Evolutionary conservation across 2,888 invertebrate genomes (phyloP), one percentile per base, ranked within the genome.

Genomic region (Heteropelma amictum): DNA sequence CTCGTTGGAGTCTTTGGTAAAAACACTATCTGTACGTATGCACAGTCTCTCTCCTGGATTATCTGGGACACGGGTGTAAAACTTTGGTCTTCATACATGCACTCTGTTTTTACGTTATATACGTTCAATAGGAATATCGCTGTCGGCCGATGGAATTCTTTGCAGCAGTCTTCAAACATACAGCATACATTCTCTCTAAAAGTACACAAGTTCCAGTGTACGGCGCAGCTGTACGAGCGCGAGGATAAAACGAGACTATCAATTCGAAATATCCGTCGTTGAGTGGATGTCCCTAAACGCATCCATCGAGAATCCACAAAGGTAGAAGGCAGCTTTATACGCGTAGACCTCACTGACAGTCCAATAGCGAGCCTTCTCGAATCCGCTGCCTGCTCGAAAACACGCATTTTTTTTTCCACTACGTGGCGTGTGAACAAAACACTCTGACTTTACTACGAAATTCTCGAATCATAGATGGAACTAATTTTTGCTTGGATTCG

Each of bases 21-120:
- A 2, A 58, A 65, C 19, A 21, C 49, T 40, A 42, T 58, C 12
- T 23, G 14, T 30, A 26, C 45, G 54, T 65, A 54, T 33, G 33
- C 45, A 54, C 53, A 42, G 14, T 58, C 28, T 58, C 68, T 56
- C 58, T 30, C 68, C 51, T 30, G 40, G 12, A 60, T 68, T 58
- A 49, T 68, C 40, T 68, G 68, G 68, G 40, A 68, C 68, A 68
- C 58, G 35, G 19, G 33, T 68, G 58, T 49, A 49, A 68, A 68
- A 68, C 68, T 68, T 68, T 6, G 21, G 21, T 58, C 56, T 35
- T 14, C 33, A n/a, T 65, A 30, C 56, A 47, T 26, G n/a, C 35
- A 47, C 38, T 26, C n/a, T 14, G 6, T 42, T 53, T 56, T 51
- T 14, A 40, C 21, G 56, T 67, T 56, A 56, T 26, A n/a, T n/a